phyloP scores from a whole-genome alignment of 2,113 vertebrate species.

The Nerophis ophidion region DNA sequence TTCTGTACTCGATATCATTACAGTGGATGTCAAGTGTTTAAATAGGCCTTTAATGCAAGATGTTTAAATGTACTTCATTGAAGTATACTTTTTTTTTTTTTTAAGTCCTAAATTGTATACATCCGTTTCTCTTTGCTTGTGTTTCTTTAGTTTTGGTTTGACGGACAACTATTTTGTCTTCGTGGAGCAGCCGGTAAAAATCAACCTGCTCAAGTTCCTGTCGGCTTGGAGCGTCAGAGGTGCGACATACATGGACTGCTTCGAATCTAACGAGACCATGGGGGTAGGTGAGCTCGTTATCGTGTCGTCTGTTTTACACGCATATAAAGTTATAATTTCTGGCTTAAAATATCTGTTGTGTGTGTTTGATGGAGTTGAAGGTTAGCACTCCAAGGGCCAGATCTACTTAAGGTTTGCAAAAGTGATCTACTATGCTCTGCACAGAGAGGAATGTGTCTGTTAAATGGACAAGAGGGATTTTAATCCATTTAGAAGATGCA shows the following conservation, averaged over 20 bases:
- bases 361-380: too few species aligned
- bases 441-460: too few species aligned
- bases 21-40: too few species aligned
- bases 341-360: too few species aligned
- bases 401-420: too few species aligned
- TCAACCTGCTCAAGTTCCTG: slow-evolving; percentile 92
- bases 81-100: not conserved
- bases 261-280: slow-evolving; percentile 89
- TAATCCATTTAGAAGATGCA: too few species aligned
- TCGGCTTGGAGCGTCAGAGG: slow-evolving; percentile 90
- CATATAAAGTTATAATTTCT: not conserved
- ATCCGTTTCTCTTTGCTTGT: not conserved
- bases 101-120: not conserved
- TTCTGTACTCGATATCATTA: too few species aligned
- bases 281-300: slow-evolving; percentile 69
- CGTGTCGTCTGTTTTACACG: not conserved
- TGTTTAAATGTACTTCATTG: not conserved
- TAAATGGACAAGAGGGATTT: too few species aligned
- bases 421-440: too few species aligned
- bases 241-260: slow-evolving; percentile 97
- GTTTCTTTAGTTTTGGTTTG: slow-evolving; percentile 81
- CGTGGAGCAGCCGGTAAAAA: slow-evolving; percentile 94
- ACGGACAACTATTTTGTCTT: slow-evolving; percentile 91
- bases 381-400: too few species aligned
- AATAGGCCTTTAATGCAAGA: too few species aligned